A percentile compares a stretch with the other conserved stretches of the same genome.
phyloP scores from a whole-genome alignment of 2,797 vertebrate genomes.

The Loris lydekkerianus region DNA sequence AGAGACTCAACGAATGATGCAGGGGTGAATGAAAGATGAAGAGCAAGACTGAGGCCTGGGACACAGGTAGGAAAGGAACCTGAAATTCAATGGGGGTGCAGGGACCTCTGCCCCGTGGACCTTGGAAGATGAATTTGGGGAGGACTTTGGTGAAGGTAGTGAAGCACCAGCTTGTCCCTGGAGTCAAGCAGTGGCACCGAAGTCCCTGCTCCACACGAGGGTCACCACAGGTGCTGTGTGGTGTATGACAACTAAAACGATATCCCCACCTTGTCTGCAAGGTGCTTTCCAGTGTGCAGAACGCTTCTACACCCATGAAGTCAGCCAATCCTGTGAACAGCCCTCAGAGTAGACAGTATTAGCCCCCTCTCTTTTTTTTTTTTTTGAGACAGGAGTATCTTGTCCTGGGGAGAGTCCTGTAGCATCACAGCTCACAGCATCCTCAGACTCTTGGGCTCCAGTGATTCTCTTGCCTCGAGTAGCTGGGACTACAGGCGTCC shows the following conservation, averaged over 20 bases:
- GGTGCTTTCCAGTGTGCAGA: not conserved
- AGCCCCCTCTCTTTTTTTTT: not conserved
- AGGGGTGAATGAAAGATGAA: not conserved
- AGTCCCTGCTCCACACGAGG: constrained; percentile 41
- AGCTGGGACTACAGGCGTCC: too few relatives aligned
- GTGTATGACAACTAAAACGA: not conserved
- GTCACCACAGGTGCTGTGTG: not conserved
- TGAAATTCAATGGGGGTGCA: not conserved
- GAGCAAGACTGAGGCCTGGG: not conserved
- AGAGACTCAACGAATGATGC: constrained; percentile 18
- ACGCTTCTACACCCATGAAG: not conserved
- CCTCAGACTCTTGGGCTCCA: too few relatives aligned
- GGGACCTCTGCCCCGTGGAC: not conserved
- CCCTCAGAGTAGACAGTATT: not conserved
- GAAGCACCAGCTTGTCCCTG: constrained; percentile 63
- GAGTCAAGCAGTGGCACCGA: constrained; percentile 68
- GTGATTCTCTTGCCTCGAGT: too few relatives aligned
- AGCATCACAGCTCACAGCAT: too few relatives aligned
- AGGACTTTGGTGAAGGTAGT: constrained; percentile 66
- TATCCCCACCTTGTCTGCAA: not conserved
- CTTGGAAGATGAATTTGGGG: constrained; percentile 45
- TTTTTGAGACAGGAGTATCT: too few relatives aligned
- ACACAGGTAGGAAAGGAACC: not conserved
- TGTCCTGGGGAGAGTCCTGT: too few relatives aligned
- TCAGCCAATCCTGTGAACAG: not conserved